Conservation (phyloP, 64 coral and sea anemone genomes). For the Montipora sp. region DNA sequence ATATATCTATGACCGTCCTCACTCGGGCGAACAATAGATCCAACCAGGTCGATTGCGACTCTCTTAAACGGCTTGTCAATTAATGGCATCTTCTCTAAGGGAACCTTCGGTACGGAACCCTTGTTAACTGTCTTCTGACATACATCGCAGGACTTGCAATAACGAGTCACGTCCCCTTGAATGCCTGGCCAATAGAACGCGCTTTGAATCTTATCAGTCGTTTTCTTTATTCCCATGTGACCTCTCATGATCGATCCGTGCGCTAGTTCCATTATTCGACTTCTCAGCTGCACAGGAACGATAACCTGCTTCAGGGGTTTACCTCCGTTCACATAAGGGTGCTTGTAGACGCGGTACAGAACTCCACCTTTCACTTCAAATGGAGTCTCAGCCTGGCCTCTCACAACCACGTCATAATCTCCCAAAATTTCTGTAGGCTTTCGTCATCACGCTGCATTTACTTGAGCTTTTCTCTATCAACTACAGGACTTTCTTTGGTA, state of each 20-base stretch:
- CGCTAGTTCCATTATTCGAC: slow-evolving; percentile 28
- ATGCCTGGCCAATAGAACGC: slow-evolving; percentile 75
- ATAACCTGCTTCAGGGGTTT: slow-evolving; percentile 50
- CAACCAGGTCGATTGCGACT: slow-evolving; percentile 9
- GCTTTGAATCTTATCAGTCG: slow-evolving; percentile 40
- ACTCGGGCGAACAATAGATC: too few relatives aligned
- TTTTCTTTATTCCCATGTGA: background rate
- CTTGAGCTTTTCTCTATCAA: slow-evolving; percentile 3
- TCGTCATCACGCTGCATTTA: slow-evolving; percentile 38
- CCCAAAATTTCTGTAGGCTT: slow-evolving; percentile 29
- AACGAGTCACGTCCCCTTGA: slow-evolving; percentile 41
- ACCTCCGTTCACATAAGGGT: slow-evolving; percentile 16
- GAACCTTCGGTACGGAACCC: slow-evolving; percentile 42
- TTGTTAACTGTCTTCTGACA: slow-evolving; percentile 68
- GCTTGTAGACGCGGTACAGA: slow-evolving; percentile 7
- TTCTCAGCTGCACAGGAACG: background rate
- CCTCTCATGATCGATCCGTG: slow-evolving; percentile 46
- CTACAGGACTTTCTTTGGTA: background rate
- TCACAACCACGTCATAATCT: background rate
- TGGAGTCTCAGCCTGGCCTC: background rate
- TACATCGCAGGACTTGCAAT: slow-evolving; percentile 60
- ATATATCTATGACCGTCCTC: slow-evolving; percentile 8
- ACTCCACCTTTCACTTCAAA: slow-evolving; percentile 18
- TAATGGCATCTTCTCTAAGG: background rate
- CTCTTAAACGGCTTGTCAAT: background rate